Evolutionary conservation across 1,140 invertebrate genomes (phyloP).

Genomic region (Palaemon carinicauda): DNA sequence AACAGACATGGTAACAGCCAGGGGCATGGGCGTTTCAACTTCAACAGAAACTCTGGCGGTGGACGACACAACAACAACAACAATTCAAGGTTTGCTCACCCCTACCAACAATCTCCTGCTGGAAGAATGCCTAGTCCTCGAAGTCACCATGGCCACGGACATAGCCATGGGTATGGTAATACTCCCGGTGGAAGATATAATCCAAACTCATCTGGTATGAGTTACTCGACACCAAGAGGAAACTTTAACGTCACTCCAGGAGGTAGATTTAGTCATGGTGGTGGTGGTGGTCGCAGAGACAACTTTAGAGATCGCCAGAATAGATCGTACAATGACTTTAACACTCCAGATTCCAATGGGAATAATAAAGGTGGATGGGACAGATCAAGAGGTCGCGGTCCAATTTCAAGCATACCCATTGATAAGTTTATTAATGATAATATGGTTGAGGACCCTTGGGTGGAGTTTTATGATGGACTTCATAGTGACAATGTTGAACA

Average conservation of each 20-base stretch:
- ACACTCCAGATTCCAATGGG: background rate
- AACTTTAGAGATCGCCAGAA: background rate
- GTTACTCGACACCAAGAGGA: no score
- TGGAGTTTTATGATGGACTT: background rate
- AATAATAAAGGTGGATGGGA: background rate
- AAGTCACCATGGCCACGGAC: background rate
- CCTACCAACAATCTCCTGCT: conserved; percentile 20
- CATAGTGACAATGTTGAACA: background rate
- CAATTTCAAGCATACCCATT: conserved; percentile 25
- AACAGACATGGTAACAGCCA: background rate
- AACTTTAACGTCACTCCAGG: no score
- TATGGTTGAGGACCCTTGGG: conserved; percentile 39
- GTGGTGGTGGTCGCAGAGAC: background rate
- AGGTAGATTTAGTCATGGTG: background rate
- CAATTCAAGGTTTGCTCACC: conserved; percentile 13
- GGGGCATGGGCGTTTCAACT: background rate
- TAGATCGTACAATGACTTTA: background rate
- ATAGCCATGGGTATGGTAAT: background rate
- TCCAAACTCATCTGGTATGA: no score
- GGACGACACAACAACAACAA: background rate
- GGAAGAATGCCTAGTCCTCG: background rate
- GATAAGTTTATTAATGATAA: conserved; percentile 35
- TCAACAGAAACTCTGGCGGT: background rate
- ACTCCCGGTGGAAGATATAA: background rate
- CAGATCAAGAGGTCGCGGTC: background rate